These are phyloP conservation scores for Stenodema calcarata DNA, from an alignment of 2,888 invertebrate genomes.

Conservation along the genomic window DNA sequence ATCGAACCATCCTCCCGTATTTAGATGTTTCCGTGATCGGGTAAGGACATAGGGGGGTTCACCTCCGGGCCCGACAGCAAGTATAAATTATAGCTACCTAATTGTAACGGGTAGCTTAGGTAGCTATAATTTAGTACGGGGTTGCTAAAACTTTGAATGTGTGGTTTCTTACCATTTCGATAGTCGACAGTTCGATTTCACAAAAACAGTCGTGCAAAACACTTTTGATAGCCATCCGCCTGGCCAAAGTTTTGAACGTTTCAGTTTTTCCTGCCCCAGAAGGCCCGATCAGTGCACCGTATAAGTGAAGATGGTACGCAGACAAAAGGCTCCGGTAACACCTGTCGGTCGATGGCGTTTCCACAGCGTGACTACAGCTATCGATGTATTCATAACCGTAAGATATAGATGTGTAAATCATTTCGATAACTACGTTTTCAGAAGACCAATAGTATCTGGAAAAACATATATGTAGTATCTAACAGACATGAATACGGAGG, in stretches of 20 bases:
- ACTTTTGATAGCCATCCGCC: slow-evolving; percentile 89
- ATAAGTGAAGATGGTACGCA: slow-evolving; percentile 81
- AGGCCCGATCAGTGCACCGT: slow-evolving; percentile 85
- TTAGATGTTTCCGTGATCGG: too few relatives aligned
- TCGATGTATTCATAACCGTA: slow-evolving; percentile 88
- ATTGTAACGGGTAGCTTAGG: too few relatives aligned
- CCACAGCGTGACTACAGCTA: slow-evolving; percentile 77
- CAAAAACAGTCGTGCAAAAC: slow-evolving; percentile 89
- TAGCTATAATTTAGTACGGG: too few relatives aligned
- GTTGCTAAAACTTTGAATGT: neutral
- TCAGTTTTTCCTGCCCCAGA: slow-evolving; percentile 91
- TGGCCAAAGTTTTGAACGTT: slow-evolving; percentile 90
- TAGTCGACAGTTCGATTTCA: slow-evolving; percentile 83
- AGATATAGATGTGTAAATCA: slow-evolving; percentile 79
- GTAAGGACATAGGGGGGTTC: too few relatives aligned
- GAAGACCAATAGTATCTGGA: slow-evolving; percentile 76
- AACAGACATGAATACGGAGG: too few relatives aligned
- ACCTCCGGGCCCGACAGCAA: too few relatives aligned
- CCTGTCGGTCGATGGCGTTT: slow-evolving; percentile 77
- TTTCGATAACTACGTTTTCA: slow-evolving; percentile 69
- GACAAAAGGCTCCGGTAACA: slow-evolving; percentile 85
- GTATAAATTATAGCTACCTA: too few relatives aligned
- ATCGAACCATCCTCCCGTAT: too few relatives aligned
- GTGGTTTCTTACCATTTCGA: slow-evolving; percentile 72
- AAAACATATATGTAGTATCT: neutral